Base-by-base conservation (phyloP, 2,797 vertebrate genomes). In the Rhinella marina region DNA sequence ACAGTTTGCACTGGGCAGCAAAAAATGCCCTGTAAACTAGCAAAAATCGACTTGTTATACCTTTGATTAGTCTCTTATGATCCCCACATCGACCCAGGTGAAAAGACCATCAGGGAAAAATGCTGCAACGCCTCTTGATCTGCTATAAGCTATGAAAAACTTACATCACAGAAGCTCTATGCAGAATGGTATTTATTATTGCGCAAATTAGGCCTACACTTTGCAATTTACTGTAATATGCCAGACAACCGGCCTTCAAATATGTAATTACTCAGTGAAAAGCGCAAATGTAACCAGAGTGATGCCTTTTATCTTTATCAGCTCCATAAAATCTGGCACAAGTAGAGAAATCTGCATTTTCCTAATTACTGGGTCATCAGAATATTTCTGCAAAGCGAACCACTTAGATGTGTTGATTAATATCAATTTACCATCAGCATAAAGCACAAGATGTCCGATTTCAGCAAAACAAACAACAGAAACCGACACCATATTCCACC, bases 301-400 rank as follows among this genome's bases (percentile, higher is more conserved):
- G 25, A 85, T 62, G 23, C 21, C 25, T 76, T 50, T 29, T 23
- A 75, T 68, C 68, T 54, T 82, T 14, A 25, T 82, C 23, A 48
- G 14, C 54, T 4, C 4, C 81, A 79, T 52, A 79, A 50, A 64
- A 76, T 61, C 70, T 87, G 86, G 86, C 86, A 87, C 13, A 41
- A 29, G 32, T 17, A 76, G 25, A 82, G 66, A 56, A 29, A 66
- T 87, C 27, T 87, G 41, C 80, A 77, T 87, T 76, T 64, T 66
- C n/a, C 19, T 87, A 87, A 87, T 77, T 82, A 87, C 50, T 17
- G 10, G 76, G 50, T 76, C 80, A 82, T 77, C 70, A 66, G 9
- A 76, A 82, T 66, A 82, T 82, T 77, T 50, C 81, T 82, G 59
- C 70, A 54, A 62, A 23, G 68, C 50, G 72, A 41, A 61, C 23